Percentiles rank a stretch among this genome's conserved stretches.
phyloP scores from a whole-genome alignment of 2,113 vertebrate species.

The Tylochromis polylepis region DNA sequence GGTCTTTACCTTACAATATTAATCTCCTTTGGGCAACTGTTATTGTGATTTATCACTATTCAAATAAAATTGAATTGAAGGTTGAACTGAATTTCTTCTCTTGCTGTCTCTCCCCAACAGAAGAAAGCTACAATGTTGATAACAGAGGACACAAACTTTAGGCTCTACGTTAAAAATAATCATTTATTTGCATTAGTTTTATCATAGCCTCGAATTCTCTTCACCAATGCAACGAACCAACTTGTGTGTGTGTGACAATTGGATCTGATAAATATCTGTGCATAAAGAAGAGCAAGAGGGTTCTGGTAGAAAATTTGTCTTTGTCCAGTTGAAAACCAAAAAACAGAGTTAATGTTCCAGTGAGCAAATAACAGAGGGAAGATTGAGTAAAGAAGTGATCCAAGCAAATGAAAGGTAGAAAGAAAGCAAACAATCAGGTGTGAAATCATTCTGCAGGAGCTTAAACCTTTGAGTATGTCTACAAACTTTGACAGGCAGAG shows the following conservation, averaged over 20 bases:
- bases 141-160: neutral
- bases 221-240: neutral
- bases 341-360: neutral
- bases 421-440: constrained; percentile 9
- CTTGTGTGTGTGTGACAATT: neutral
- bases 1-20: neutral
- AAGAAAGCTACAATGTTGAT: neutral
- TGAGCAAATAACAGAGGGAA: neutral
- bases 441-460: constrained; percentile 17
- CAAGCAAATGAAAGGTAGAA: constrained; percentile 29
- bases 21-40: neutral
- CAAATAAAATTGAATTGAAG: neutral
- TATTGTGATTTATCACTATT: neutral
- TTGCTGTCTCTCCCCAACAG: neutral
- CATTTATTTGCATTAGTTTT: neutral
- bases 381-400: constrained; percentile 17
- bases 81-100: neutral
- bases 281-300: neutral
- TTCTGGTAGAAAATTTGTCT: neutral
- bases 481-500: neutral
- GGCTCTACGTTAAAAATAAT: neutral
- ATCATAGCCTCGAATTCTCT: neutral
- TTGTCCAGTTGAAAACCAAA: neutral
- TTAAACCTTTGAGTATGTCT: neutral
- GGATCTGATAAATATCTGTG: neutral